Evolutionary conservation across 1,140 invertebrate genomes (phyloP), one percentile per base, ranked within the genome.

Genomic region (Anthonomus grandis): DNA sequence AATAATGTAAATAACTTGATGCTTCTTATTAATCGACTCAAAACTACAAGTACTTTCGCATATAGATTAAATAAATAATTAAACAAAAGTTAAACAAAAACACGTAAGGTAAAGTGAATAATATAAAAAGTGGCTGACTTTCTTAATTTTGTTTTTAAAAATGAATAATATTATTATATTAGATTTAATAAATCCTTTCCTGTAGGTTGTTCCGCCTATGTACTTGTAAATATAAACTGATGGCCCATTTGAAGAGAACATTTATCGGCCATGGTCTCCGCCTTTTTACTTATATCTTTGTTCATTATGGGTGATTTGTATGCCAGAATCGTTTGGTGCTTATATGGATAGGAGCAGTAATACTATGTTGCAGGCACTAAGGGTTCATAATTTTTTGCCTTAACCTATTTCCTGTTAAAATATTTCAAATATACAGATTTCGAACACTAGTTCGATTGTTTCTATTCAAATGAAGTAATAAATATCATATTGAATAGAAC

Each of bases 271-370:
- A 45, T 45, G 57, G 60, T 65, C 59, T 48, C 64, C 66, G 66
- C 66, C 66, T 68, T 68, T 50, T 68, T 65, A 66, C 64, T 68
- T 68, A 63, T 62, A 66, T 68, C 64, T 64, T 48, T 36, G 45
- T 63, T 68, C 66, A 68, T 68, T 68, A 68, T 53, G 44, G 47
- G 53, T 64, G 52, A 68, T 68, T 68, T 68, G 66, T 68, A 68
- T 68, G 64, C 66, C 57, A 53, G 59, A 53, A 52, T 64, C 66
- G 66, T 68, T 55, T 62, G 60, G 64, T 66, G 66, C 66, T 68
- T 68, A 68, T 68, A 68, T 64, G 64, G 66, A 62, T 66, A 68
- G 64, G 63, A 63, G 64, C 64, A 66, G 63, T 62, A 62, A 68
- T 68, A 64, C 62, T 62, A 68, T 66, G 66, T 68, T 64, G n/a